A percentile compares a stretch with the other conserved stretches of the same genome.
phyloP scores from a whole-genome alignment of 2,113 vertebrate species.

The Meles meles region DNA sequence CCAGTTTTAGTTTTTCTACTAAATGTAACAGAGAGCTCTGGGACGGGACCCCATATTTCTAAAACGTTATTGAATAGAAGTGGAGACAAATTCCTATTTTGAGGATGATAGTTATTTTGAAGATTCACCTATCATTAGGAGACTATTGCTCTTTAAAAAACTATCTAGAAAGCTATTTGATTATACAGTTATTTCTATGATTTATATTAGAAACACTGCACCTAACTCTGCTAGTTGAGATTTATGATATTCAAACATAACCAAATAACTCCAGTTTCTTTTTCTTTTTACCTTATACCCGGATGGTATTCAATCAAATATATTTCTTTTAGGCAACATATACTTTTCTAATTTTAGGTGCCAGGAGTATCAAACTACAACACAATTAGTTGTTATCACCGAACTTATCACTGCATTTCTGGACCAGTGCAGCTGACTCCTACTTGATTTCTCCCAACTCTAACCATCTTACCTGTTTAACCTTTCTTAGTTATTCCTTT shows the following conservation, averaged over 20 bases:
- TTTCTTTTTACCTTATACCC: neutral
- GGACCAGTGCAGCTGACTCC: neutral
- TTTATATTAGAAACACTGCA: neutral
- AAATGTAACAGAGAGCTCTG: neutral
- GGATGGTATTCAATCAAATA: neutral
- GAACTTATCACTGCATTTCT: neutral
- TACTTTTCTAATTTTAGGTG: neutral
- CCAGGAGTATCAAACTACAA: neutral
- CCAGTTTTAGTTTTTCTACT: neutral
- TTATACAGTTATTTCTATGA: neutral
- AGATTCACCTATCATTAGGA: neutral
- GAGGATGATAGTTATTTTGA: neutral
- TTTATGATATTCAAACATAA: neutral
- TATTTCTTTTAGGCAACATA: neutral
- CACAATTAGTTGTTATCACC: neutral
- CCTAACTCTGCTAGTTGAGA: neutral
- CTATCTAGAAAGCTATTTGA: neutral
- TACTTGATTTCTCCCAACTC: neutral
- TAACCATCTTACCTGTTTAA: neutral
- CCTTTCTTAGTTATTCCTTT: neutral
- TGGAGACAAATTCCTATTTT: neutral
- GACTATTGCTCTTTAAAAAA: neutral
- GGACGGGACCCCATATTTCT: neutral
- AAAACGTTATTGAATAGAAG: neutral
- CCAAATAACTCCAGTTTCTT: neutral